These are phyloP conservation scores for Aramus guarauna DNA, from an alignment of 2,113 vertebrate species.

Conservation along the genomic window DNA sequence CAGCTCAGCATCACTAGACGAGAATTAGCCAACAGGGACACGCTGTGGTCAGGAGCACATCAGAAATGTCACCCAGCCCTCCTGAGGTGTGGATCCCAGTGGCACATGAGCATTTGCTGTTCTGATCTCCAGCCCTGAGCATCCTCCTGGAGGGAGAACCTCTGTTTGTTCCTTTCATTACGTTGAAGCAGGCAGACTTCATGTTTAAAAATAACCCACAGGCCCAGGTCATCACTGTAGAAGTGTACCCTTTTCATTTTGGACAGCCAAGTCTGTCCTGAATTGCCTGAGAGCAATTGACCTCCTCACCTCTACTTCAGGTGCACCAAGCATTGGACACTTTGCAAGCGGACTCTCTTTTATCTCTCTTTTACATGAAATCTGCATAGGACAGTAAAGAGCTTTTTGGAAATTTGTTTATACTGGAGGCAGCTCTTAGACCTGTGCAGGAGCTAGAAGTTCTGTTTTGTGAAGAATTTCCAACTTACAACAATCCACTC, in stretches of 20 bases:
- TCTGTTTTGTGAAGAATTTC: background rate
- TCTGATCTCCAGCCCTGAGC: background rate
- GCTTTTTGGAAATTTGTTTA: background rate
- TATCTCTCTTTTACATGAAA: background rate
- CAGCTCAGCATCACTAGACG: background rate
- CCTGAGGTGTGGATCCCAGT: too few species aligned
- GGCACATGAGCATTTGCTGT: background rate
- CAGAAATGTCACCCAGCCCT: background rate
- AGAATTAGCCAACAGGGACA: background rate
- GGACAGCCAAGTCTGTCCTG: background rate
- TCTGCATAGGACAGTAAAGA: background rate
- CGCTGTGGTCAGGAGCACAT: background rate
- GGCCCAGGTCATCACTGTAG: background rate
- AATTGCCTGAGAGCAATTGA: background rate
- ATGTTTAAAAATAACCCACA: background rate
- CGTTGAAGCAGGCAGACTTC: background rate
- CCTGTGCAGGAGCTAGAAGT: background rate
- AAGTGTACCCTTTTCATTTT: background rate
- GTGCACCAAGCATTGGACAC: background rate
- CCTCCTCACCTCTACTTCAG: background rate
- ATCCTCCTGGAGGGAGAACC: background rate
- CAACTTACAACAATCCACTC: accelerated
- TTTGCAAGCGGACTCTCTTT: background rate
- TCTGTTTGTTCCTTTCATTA: background rate
- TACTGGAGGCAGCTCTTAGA: background rate